Percentiles rank a stretch among this genome's conserved stretches.
These are phyloP conservation scores for Trypoxylon attenuatum DNA, from an alignment of 2,888 invertebrate species.

Conservation along the genomic window DNA sequence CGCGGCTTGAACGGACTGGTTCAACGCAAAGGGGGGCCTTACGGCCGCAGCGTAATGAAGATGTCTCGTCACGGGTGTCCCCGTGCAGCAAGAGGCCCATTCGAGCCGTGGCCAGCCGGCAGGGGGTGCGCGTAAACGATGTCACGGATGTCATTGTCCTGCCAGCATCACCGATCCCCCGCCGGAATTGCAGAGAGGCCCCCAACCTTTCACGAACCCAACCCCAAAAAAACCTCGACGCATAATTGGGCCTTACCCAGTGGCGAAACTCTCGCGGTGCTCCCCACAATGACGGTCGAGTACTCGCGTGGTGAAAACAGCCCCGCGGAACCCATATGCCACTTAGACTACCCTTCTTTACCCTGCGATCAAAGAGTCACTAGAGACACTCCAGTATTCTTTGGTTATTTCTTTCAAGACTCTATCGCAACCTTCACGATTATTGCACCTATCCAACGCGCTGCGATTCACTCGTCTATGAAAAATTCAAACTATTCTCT, in stretches of 20 bases:
- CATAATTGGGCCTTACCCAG: slow-evolving; percentile 60
- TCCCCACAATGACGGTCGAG: slow-evolving; percentile 40
- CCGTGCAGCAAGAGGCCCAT: slow-evolving; percentile 51
- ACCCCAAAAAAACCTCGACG: slow-evolving; percentile 46
- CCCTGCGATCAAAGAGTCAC: too few species aligned
- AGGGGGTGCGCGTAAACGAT: slow-evolving; percentile 70
- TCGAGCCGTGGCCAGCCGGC: slow-evolving; percentile 64
- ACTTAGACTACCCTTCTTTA: too few species aligned
- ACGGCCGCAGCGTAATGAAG: slow-evolving; percentile 67
- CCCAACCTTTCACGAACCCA: slow-evolving; percentile 22
- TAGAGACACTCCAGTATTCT: not conserved
- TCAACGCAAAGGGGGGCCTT: slow-evolving; percentile 45
- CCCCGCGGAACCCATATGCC: too few species aligned
- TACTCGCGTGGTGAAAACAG: slow-evolving; percentile 20
- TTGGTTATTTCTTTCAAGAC: not conserved
- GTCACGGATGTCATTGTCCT: slow-evolving; percentile 63
- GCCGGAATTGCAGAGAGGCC: slow-evolving; percentile 56
- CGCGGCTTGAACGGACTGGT: slow-evolving; percentile 2
- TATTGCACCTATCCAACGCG: not conserved
- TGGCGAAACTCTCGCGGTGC: slow-evolving; percentile 35
- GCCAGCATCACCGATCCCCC: slow-evolving; percentile 56
- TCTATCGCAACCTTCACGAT: too few species aligned
- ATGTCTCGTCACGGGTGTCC: slow-evolving; percentile 69
- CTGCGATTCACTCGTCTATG: not conserved
- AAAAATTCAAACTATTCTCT: not conserved